Base-by-base conservation (phyloP, 2,113 vertebrate genomes). In the Benitochromis conjunctus region DNA sequence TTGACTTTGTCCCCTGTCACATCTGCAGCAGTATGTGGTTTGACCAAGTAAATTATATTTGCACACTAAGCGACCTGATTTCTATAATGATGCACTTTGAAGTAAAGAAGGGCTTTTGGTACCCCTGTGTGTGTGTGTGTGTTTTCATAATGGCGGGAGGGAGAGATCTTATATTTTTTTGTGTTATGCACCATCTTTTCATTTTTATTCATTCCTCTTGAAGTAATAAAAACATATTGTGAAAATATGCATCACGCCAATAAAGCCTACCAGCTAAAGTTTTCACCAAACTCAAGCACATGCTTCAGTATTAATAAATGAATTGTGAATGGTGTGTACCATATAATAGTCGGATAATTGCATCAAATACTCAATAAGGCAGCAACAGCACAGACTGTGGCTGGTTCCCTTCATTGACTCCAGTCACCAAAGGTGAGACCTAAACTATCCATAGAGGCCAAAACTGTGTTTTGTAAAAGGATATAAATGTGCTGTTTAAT, bases 21-120 rank as follows among this genome's bases (percentile, higher is more conserved):
- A 84, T 91, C 81, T 82, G 24, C 53, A 31, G 83, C 4, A 7
- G 18, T 41, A 74, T 81, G 64, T 82, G 64, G 55, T 77, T 82
- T 89, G 85, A 85, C 88, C 88, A 88, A 90, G 74, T 51, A 87
- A 84, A 89, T 89, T 80, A 51, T 51, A 87, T 88, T 82, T 90
- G 57, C 91, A 86, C 82, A 87, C 77, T 62, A 79, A 87, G 43
- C 77, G 76, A 48, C 79, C 84, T 84, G 74, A 86, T 90, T 86
- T 90, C 57, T 84, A 76, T 53, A 53, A 81, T 80, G 82, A 83
- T 85, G 56, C 80, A 82, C 91, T 92, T 89, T 90, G 83, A 90
- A 86, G 79, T 88, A 51, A 57, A 66, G 60, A 86, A 66, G 81
- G 26, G 9, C 69, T 31, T 51, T 76, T 76, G 51, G 69, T 76